These are phyloP conservation scores for Rhagologus leucostigma DNA, from an alignment of 2,113 vertebrate species.

Conservation along the genomic window DNA sequence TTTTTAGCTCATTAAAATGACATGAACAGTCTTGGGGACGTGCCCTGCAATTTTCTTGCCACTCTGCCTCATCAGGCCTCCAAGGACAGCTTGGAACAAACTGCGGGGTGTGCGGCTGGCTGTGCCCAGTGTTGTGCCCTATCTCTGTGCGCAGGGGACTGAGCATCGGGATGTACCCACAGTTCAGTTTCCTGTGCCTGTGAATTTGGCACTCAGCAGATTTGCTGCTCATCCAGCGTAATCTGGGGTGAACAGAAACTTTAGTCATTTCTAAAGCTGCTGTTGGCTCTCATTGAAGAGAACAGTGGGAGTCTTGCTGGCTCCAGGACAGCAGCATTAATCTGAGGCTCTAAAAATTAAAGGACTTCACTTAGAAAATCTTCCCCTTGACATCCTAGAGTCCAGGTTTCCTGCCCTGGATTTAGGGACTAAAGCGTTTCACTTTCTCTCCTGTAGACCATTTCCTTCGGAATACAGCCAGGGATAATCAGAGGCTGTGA, in stretches of 20 bases:
- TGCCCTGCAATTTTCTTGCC: not conserved
- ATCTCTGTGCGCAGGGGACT: too few species aligned
- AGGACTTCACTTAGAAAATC: not conserved
- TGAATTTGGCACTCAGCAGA: not conserved
- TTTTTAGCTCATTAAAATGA: not conserved
- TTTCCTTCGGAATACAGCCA: not conserved
- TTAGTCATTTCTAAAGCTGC: not conserved
- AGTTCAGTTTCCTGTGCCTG: not conserved
- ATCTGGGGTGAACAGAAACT: not conserved
- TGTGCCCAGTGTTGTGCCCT: too few species aligned
- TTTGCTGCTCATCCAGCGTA: not conserved
- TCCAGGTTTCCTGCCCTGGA: not conserved
- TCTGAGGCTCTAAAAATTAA: not conserved
- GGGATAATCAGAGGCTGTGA: not conserved
- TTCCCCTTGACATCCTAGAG: not conserved
- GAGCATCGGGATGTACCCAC: accelerated
- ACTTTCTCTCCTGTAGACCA: not conserved
- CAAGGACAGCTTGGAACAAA: not conserved
- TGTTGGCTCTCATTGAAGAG: not conserved
- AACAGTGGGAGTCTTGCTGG: not conserved
- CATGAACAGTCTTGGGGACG: accelerated
- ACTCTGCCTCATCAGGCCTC: not conserved
- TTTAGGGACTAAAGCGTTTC: not conserved
- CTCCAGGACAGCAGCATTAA: not conserved
- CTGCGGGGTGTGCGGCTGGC: accelerated